Evolutionary conservation across 1,140 invertebrate genomes (phyloP), one percentile per base, ranked within the genome.

Genomic region (Zaprionus africanus): DNA sequence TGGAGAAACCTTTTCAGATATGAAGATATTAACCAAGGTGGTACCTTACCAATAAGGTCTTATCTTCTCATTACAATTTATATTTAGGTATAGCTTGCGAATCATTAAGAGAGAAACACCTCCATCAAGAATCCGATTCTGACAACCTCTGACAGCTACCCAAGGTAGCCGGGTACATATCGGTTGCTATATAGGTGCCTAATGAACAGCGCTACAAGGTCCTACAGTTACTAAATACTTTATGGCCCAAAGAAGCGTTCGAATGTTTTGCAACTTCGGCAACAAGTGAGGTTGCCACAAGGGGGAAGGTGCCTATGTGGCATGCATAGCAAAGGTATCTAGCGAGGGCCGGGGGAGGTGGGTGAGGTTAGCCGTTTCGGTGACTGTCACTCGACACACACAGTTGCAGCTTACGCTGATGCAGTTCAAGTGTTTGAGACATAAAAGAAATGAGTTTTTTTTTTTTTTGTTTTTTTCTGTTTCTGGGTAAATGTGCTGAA

Each of bases 361-460:
- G 4, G 7, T 5, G 17, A 22, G 46, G 46, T 22, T 49, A 13
- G 38, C 53, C 13, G 54, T 26, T 61, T 59, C 46, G 65, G 49
- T 69, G 59, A 13, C 58, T 75, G 66, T 36, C 64, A 68, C 26
- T 74, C 71, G 56, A 46, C 53, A 56, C 57, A 34, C 56, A 53
- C 53, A 56, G 69, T 67, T 58, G 54, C 77, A 83, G 84, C 84
- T 88, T 88, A 90, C 81, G 75, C 81, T 88, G 88, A 88, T 88
- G 84, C 84, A 90, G 85, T 79, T 88, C 85, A 88, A 88, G 84
- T 88, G 84, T 71, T 90, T 69, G 81, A 78, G 88, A 88, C 83
- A 87, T 88, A 83, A 73, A 83, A 88, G 84, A 86, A 88, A 74
- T 83, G 77, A 77, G 72, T 60, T 82, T 66, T 70, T 71, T 51